Evolutionary conservation across 2,113 vertebrate species (phyloP).

Genomic region (Taxidea taxus): DNA sequence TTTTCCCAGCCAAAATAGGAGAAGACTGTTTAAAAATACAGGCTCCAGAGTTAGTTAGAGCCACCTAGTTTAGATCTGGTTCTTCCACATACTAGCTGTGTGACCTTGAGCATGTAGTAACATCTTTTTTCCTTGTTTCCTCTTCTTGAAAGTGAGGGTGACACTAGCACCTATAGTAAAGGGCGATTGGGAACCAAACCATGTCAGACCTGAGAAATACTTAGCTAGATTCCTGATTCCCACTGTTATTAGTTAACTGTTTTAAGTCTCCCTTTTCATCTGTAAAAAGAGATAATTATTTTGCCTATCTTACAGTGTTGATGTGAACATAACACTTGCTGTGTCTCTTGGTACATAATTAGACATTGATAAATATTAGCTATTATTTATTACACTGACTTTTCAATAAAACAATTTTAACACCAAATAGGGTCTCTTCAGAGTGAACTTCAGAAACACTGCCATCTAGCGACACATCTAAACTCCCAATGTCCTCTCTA

Average conservation of each 20-base stretch:
- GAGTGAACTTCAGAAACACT: conserved; percentile 32
- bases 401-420: not conserved
- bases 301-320: not conserved
- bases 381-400: not conserved
- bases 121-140: not conserved
- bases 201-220: not conserved
- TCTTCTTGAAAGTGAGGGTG: not conserved
- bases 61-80: not conserved
- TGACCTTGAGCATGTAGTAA: not conserved
- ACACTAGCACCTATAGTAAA: not conserved
- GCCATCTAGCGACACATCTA: conserved; percentile 35
- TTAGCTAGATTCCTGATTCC: not conserved
- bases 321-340: not conserved
- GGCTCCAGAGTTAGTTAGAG: not conserved
- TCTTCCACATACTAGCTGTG: not conserved
- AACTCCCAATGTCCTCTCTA: too few species aligned
- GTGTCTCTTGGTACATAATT: not conserved
- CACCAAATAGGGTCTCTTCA: not conserved
- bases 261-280: not conserved
- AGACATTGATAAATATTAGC: not conserved
- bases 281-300: not conserved
- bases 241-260: not conserved
- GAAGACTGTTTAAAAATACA: not conserved
- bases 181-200: not conserved
- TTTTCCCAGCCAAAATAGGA: not conserved